Evolutionary conservation across 92 coral and sea anemone species (phyloP).

Genomic region (Blastomussa wellsi): DNA sequence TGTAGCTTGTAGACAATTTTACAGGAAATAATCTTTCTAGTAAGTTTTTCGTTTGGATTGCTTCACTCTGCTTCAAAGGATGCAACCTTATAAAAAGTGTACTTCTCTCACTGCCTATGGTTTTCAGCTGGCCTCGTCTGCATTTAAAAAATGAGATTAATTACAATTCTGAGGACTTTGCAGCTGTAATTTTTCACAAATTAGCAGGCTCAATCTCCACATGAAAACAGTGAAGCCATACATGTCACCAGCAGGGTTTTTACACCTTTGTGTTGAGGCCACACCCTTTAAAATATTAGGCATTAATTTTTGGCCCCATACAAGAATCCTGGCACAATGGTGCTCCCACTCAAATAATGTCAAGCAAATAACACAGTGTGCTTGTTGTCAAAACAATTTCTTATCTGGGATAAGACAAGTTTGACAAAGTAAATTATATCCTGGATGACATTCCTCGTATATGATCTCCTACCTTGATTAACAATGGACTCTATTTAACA

Average conservation of each 20-base stretch:
- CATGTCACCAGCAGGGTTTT: conserved; percentile 1
- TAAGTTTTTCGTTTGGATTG: background rate
- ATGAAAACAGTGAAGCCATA: conserved; percentile 2
- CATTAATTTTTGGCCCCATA: background rate
- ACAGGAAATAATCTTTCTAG: background rate
- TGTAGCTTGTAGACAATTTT: background rate
- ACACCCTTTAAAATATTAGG: background rate
- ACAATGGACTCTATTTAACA: conserved; percentile 22
- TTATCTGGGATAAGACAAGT: background rate
- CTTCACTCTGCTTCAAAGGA: background rate
- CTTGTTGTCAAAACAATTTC: background rate
- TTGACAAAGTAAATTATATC: too few species aligned
- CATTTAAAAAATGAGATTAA: conserved; percentile 26
- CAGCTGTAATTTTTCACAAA: conserved; percentile 48
- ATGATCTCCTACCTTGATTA: background rate
- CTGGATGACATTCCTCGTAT: too few species aligned
- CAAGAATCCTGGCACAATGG: background rate
- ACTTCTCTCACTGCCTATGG: background rate
- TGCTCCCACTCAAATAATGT: background rate
- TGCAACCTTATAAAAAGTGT: background rate
- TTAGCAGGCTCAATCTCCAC: conserved; percentile 4
- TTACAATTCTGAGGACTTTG: background rate
- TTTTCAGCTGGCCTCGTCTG: conserved; percentile 13
- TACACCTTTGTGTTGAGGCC: background rate
- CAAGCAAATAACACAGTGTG: background rate